phyloP scores from a whole-genome alignment of 2,797 vertebrate species.

The Trichosurus vulpecula region DNA sequence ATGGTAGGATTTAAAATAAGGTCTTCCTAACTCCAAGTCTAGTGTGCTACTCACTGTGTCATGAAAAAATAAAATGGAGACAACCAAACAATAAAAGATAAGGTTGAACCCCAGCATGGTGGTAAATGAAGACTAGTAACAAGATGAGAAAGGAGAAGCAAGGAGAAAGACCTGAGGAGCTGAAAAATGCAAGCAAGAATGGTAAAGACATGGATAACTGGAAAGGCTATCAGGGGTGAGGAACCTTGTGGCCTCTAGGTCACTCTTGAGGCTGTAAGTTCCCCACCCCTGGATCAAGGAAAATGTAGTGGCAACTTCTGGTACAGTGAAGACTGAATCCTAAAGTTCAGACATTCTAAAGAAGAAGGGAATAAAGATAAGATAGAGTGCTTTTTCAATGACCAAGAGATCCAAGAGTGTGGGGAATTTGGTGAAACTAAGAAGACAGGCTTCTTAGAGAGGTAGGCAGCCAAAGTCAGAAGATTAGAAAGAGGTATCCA shows the following conservation, averaged over 20 bases:
- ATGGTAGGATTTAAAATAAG: not conserved
- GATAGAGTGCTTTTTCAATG: not conserved
- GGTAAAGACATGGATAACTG: not conserved
- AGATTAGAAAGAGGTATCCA: not conserved
- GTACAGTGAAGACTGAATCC: not conserved
- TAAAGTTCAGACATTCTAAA: not conserved
- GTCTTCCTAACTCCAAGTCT: not conserved
- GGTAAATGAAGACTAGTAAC: not conserved
- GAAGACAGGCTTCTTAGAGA: not conserved
- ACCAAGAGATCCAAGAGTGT: not conserved
- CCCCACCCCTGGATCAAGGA: not conserved
- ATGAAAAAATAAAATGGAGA: not conserved
- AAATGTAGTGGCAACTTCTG: not conserved
- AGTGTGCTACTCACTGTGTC: not conserved
- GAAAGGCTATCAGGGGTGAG: not conserved
- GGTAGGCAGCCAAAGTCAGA: not conserved
- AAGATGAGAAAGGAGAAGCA: too few relatives aligned
- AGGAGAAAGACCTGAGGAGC: not conserved
- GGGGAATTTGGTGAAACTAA: not conserved
- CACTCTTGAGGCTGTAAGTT: too few relatives aligned
- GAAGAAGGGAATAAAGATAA: not conserved
- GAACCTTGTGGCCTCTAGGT: too few relatives aligned
- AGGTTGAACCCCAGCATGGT: not conserved
- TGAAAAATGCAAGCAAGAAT: not conserved
- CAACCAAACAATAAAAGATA: not conserved